Conservation (phyloP, 2,888 invertebrate species). For the Anoplius nigerrimus region DNA sequence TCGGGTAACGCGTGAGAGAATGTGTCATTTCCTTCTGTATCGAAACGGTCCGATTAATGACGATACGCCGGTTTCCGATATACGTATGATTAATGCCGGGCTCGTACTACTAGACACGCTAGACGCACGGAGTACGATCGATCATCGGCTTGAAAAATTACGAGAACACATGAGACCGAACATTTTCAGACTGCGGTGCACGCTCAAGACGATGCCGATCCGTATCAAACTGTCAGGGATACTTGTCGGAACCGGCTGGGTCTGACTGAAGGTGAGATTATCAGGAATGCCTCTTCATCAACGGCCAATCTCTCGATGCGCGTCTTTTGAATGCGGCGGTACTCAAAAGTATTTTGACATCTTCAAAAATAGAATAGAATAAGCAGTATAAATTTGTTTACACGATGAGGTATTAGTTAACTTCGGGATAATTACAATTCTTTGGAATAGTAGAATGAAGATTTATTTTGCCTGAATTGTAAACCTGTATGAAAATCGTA, state of each 20-base stretch:
- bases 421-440: too few species aligned
- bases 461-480: too few species aligned
- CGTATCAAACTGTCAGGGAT: not conserved
- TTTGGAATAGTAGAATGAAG: too few species aligned
- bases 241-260: not conserved
- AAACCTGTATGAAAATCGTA: too few species aligned
- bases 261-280: not conserved
- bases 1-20: too few species aligned
- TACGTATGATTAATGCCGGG: slow-evolving; percentile 28
- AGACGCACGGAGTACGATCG: slow-evolving; percentile 9
- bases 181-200: not conserved
- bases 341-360: too few species aligned
- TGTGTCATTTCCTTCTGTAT: not conserved
- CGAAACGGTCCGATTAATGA: slow-evolving; percentile 19
- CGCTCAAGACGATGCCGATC: not conserved
- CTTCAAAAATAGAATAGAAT: too few species aligned
- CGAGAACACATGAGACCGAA: not conserved
- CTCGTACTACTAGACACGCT: slow-evolving; percentile 3
- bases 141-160: slow-evolving; percentile 13
- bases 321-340: too few species aligned
- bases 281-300: too few species aligned
- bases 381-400: too few species aligned
- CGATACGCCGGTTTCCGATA: slow-evolving; percentile 17
- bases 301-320: too few species aligned
- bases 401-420: too few species aligned